Evolutionary conservation across 2,113 vertebrate species (phyloP).

Genomic region (Desmodus rotundus): DNA sequence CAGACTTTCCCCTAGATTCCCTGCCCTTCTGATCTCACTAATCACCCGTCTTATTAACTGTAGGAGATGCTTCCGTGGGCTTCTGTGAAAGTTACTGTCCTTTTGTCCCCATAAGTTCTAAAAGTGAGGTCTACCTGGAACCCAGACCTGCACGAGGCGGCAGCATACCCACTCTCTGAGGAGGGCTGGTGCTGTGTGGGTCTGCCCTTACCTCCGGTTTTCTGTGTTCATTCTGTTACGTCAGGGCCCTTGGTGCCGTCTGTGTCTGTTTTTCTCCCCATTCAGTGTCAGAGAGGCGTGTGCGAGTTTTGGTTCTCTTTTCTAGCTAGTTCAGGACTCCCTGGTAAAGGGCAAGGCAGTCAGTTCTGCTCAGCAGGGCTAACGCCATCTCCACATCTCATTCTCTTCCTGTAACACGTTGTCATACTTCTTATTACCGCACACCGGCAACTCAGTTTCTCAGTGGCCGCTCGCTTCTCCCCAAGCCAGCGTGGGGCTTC

Average conservation of each 20-base stretch:
- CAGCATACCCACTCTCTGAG: fast-evolving
- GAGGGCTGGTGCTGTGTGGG: neutral
- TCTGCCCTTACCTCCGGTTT: fast-evolving
- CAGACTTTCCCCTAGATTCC: neutral
- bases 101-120: neutral
- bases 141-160: neutral
- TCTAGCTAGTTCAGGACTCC: neutral
- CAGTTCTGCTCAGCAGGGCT: neutral
- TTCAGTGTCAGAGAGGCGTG: neutral
- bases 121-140: neutral
- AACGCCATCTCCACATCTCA: neutral
- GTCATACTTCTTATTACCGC: neutral
- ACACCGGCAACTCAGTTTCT: neutral
- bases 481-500: neutral
- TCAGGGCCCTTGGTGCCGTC: neutral
- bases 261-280: neutral
- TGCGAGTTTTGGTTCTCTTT: neutral
- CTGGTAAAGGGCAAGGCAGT: neutral
- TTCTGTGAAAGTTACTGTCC: neutral
- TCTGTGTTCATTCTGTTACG: neutral
- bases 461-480: neutral
- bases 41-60: neutral
- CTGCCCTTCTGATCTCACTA: neutral
- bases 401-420: neutral
- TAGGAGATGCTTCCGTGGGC: neutral